Evolutionary conservation across 2,797 vertebrate genomes (phyloP), one percentile per base, ranked within the genome.

Genomic region (Molothrus aeneus): DNA sequence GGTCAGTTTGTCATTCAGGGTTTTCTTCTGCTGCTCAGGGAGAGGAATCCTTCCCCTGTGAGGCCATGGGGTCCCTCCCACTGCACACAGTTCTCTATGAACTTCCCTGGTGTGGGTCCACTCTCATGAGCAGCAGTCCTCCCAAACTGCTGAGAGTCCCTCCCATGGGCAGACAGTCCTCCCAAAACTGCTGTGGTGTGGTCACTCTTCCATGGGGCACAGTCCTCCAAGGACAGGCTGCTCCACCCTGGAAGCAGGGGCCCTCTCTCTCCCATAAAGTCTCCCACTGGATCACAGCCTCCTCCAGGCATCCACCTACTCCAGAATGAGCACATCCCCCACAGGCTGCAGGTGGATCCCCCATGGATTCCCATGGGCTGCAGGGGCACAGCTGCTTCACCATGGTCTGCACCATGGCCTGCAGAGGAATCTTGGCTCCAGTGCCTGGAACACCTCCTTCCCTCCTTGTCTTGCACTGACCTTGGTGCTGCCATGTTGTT

Each of bases 91-190:
- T 22, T 50, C 24, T 34, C 14, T 0, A 1, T n/a, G 18, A n/a
- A 28, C 14, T n/a, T 61, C 17, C 2, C 22, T 2, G 2, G 6
- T 0, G 0, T 21, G 36, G 8, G 1, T 61, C 36, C 57, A n/a
- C 0, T 61, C 24, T 28, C 13, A 13, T 1, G 1, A 32, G 45
- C 34, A 26, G 21, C 22, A 40, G 6, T 17, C 28, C 16, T 69
- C 10, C 43, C n/a, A 25, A 47, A 17, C 20, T 59, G 42, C 40
- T 42, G 40, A 17, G 26, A 48, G 47, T 48, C 47, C 8, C 24
- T 48, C 47, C 24, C 47, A 25, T 24, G 24, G 13, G 47, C 47
- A 9, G 7, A 48, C 21, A 50, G 8, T 17, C 19, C 19, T 50
- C 26, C 10, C 53, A 45, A 17, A 36, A 29, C 32, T 57, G 54